A percentile compares a stretch with the other conserved stretches of the same genome.
These are phyloP conservation scores for Volucella inflata DNA, from an alignment of 2,888 invertebrate genomes.

Conservation along the genomic window DNA sequence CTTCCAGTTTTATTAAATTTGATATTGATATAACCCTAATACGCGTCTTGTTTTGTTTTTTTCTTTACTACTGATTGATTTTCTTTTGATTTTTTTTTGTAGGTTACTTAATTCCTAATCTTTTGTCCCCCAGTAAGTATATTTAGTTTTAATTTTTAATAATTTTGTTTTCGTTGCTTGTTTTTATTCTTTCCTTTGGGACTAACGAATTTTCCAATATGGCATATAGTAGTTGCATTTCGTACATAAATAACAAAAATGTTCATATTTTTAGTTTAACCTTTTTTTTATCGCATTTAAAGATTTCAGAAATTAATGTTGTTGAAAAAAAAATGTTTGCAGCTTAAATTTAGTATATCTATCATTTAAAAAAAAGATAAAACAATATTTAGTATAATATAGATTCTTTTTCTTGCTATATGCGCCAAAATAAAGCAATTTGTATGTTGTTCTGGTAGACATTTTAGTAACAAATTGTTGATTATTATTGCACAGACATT, in stretches of 20 bases:
- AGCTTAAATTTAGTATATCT: no score
- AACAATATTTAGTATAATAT: no score
- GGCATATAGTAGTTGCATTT: not conserved
- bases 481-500: not conserved
- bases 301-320: no score
- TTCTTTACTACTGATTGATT: constrained; percentile 77
- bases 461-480: not conserved
- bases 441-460: not conserved
- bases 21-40: constrained; percentile 58
- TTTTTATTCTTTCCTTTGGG: constrained; percentile 12
- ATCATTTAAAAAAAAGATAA: no score
- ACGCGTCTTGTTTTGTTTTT: constrained; percentile 74
- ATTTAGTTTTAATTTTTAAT: constrained; percentile 69
- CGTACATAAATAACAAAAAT: constrained; percentile 3
- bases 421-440: no score
- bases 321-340: no score
- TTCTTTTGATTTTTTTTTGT: constrained; percentile 82
- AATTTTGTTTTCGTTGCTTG: constrained; percentile 31
- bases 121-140: constrained; percentile 79
- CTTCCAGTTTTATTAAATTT: constrained; percentile 38
- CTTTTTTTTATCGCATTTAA: no score
- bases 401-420: no score
- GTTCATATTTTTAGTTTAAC: no score
- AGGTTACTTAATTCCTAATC: constrained; percentile 84
- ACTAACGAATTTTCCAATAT: constrained; percentile 8